Evolutionary conservation across 1,140 invertebrate species (phyloP).

Genomic region (Micrasema minimum): DNA sequence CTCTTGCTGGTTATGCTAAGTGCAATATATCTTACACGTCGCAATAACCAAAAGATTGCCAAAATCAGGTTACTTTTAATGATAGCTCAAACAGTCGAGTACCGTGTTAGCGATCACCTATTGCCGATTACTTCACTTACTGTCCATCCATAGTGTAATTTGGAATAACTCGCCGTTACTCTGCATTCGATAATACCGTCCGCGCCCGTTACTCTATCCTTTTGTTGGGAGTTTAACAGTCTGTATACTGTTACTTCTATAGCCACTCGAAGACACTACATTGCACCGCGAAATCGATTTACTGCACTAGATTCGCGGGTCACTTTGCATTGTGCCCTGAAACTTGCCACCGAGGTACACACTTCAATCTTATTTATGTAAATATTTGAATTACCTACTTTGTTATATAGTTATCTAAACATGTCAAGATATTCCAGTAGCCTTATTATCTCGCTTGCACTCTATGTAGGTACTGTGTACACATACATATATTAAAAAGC

Average conservation of each 20-base stretch:
- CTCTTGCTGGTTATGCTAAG: no score
- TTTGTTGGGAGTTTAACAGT: background rate
- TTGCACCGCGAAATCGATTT: conserved; percentile 21
- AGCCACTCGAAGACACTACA: background rate
- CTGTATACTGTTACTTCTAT: conserved; percentile 12
- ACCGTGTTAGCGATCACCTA: background rate
- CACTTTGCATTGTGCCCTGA: background rate
- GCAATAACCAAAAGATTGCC: no score
- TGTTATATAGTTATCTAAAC: background rate
- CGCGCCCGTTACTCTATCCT: background rate
- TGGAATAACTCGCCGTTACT: background rate
- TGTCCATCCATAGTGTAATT: conserved; percentile 2
- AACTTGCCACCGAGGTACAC: background rate
- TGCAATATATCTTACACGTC: no score
- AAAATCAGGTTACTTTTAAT: no score
- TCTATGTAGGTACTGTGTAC: no score
- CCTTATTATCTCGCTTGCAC: no score
- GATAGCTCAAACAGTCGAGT: background rate
- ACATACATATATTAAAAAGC: no score
- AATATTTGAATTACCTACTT: background rate
- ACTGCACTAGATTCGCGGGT: background rate
- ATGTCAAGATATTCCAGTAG: background rate
- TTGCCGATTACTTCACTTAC: no score
- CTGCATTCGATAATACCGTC: conserved; percentile 14
- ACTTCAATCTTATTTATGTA: background rate